Percentiles rank a stretch among this genome's conserved stretches.
Evolutionary conservation across 2,113 vertebrate genomes (phyloP).

Genomic region (Archocentrus centrarchus): DNA sequence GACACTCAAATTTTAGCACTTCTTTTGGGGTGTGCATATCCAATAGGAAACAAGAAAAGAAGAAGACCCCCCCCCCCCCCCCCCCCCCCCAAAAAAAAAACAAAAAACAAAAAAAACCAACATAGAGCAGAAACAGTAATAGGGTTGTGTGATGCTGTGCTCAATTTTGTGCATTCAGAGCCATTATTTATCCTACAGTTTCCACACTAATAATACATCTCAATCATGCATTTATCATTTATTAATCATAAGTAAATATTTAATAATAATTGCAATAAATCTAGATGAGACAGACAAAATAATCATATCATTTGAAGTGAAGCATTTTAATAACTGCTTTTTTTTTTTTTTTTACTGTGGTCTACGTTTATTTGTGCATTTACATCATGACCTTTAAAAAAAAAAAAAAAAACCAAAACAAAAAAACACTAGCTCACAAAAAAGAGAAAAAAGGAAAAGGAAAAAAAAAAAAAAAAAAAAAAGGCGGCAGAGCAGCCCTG

Average conservation of each 20-base stretch:
- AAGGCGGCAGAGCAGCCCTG: constrained; percentile 17
- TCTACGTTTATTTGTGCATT: not conserved
- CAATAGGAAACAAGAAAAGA: not conserved
- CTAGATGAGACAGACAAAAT: not conserved
- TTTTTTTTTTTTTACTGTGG: not conserved
- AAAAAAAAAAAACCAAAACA: too few relatives aligned
- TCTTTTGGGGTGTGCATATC: not conserved
- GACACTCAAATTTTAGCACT: not conserved
- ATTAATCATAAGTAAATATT: too few relatives aligned
- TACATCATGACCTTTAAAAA: not conserved
- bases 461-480: not conserved
- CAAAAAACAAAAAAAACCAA: not conserved
- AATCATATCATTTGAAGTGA: not conserved
- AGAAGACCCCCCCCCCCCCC: too few relatives aligned
- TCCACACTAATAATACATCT: not conserved
- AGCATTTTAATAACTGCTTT: not conserved
- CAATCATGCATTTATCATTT: not conserved
- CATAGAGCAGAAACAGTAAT: not conserved
- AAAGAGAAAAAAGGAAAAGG: not conserved
- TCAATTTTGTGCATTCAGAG: not conserved
- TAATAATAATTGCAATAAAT: not conserved
- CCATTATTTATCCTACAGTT: not conserved
- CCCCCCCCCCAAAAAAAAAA: too few relatives aligned
- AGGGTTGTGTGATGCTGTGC: not conserved
- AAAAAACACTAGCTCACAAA: not conserved